These are phyloP conservation scores for Drosophila azteca DNA, from an alignment of 1,140 invertebrate genomes.

Conservation along the genomic window DNA sequence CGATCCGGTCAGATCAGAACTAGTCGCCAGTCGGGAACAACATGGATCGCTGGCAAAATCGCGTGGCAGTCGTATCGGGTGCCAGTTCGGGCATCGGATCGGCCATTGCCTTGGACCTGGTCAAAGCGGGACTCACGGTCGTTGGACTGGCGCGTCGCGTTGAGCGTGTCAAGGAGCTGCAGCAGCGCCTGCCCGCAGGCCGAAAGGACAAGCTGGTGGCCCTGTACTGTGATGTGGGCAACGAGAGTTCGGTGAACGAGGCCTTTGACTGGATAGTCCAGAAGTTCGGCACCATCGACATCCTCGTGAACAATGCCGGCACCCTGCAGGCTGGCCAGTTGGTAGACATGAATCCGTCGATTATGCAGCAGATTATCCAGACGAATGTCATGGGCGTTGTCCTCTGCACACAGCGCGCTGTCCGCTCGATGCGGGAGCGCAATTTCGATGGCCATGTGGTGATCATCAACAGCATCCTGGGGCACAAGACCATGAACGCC, in stretches of 20 bases:
- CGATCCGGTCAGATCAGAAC: background rate
- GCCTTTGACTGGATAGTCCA: slow-evolving; percentile 87
- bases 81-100: slow-evolving; percentile 90
- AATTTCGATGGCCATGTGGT: slow-evolving; percentile 89
- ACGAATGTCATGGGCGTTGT: slow-evolving; percentile 89
- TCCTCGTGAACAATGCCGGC: slow-evolving; percentile 91
- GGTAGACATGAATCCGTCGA: slow-evolving; percentile 69
- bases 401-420: slow-evolving; percentile 87
- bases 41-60: slow-evolving; percentile 88
- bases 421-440: slow-evolving; percentile 88
- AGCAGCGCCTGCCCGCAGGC: slow-evolving; percentile 24
- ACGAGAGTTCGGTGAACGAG: slow-evolving; percentile 87
- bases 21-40: background rate
- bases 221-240: slow-evolving; percentile 87
- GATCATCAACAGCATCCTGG: slow-evolving; percentile 87
- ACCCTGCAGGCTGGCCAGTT: slow-evolving; percentile 82
- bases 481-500: slow-evolving; percentile 84
- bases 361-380: slow-evolving; percentile 86
- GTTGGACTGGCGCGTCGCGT: slow-evolving; percentile 88
- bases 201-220: slow-evolving; percentile 83
- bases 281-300: slow-evolving; percentile 87
- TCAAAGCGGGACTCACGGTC: slow-evolving; percentile 87
- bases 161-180: slow-evolving; percentile 85
- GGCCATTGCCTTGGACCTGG: slow-evolving; percentile 85
- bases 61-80: slow-evolving; percentile 89